Evolutionary conservation across 2,888 invertebrate species (phyloP).

Genomic region (Melipona beecheii): DNA sequence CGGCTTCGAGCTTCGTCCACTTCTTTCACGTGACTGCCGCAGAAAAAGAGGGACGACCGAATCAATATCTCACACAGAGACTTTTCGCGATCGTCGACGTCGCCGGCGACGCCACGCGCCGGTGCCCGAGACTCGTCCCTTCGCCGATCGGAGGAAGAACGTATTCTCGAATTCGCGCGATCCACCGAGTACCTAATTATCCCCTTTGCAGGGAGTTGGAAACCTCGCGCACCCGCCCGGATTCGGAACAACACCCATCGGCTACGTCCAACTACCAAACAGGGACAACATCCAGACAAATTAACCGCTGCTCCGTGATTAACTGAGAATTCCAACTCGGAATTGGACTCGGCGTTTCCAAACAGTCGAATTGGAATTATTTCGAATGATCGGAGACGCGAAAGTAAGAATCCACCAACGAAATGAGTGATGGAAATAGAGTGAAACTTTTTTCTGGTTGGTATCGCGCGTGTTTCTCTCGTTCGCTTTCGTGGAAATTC

Average conservation of each 20-base stretch:
- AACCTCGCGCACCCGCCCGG: not conserved
- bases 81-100: constrained; percentile 65
- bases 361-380: not conserved
- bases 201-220: not conserved
- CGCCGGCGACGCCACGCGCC: constrained; percentile 35
- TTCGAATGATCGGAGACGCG: too few relatives aligned
- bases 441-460: not conserved
- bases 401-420: too few relatives aligned
- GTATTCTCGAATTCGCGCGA: constrained; percentile 30
- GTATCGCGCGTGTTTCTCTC: not conserved
- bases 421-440: too few relatives aligned
- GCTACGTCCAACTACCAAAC: not conserved
- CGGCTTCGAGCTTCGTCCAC: constrained; percentile 75
- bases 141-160: constrained; percentile 32
- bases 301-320: not conserved
- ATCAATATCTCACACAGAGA: constrained; percentile 73
- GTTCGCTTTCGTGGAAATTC: rapidly evolving
- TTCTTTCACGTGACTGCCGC: constrained; percentile 75
- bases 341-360: not conserved
- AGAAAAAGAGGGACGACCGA: constrained; percentile 73
- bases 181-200: not conserved
- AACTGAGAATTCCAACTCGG: not conserved
- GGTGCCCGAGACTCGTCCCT: constrained; percentile 12
- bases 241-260: not conserved
- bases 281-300: not conserved